These are phyloP conservation scores for Calephelis virginiensis DNA, from an alignment of 1,140 invertebrate genomes.

Conservation along the genomic window DNA sequence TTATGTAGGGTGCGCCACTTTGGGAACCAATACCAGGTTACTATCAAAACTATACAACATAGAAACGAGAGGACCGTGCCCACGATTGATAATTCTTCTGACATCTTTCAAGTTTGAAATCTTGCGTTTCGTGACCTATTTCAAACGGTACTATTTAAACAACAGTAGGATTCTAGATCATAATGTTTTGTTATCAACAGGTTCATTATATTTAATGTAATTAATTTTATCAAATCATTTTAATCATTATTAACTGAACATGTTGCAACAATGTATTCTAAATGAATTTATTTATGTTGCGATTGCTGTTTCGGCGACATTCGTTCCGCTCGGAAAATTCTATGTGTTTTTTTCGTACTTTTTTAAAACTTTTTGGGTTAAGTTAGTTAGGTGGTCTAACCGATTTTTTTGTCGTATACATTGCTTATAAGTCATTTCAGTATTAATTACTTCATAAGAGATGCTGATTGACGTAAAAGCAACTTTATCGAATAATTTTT, in stretches of 20 bases:
- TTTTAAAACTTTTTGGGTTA: too few species aligned
- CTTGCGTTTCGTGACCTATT: background rate
- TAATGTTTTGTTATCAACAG: background rate
- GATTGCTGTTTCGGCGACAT: too few species aligned
- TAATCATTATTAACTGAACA: background rate
- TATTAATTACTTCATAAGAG: too few species aligned
- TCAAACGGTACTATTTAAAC: background rate
- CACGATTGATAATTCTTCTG: constrained; percentile 1
- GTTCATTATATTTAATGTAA: background rate
- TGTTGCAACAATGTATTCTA: background rate
- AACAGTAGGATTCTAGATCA: background rate
- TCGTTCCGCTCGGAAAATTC: too few species aligned
- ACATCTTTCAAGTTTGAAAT: background rate
- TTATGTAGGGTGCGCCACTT: constrained; percentile 29
- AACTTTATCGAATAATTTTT: too few species aligned
- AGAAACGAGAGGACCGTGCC: constrained; percentile 18
- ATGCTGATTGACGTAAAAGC: too few species aligned
- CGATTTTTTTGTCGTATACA: too few species aligned
- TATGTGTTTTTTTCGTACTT: too few species aligned
- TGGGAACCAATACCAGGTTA: constrained; percentile 19
- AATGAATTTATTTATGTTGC: too few species aligned
- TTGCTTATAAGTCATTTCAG: too few species aligned
- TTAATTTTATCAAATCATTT: background rate
- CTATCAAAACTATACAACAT: constrained; percentile 24
- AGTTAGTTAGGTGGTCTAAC: too few species aligned